These are phyloP conservation scores for Pogoniulus pusillus DNA, from an alignment of 2,797 vertebrate species.

Conservation along the genomic window DNA sequence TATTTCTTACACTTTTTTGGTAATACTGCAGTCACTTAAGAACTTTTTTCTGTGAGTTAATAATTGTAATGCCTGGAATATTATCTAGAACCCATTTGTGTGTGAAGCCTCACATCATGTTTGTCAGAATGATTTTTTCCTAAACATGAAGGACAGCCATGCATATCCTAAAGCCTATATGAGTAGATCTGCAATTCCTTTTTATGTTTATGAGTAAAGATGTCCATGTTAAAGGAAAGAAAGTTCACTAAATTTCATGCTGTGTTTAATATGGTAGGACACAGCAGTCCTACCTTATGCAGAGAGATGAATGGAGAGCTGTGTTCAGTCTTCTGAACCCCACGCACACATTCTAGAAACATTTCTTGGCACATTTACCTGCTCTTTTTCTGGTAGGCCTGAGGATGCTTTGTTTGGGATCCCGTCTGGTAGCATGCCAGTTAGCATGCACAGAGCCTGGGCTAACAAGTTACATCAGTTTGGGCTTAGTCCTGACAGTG, in stretches of 20 bases:
- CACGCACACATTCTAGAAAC: rapidly evolving
- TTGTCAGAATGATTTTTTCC: not conserved
- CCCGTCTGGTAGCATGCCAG: rapidly evolving
- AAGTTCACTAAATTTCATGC: not conserved
- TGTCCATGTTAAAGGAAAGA: not conserved
- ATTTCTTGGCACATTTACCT: not conserved
- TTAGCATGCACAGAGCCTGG: rapidly evolving
- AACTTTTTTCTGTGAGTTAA: not conserved
- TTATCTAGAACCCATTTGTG: not conserved
- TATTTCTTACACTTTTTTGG: rapidly evolving
- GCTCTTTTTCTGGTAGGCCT: not conserved
- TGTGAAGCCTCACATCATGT: not conserved
- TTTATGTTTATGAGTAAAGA: not conserved
- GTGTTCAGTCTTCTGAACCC: not conserved
- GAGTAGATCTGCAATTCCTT: not conserved
- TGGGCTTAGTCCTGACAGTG: not conserved
- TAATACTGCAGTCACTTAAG: not conserved
- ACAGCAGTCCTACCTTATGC: not conserved
- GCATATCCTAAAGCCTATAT: not conserved
- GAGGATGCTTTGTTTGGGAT: not conserved
- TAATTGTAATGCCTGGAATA: not conserved
- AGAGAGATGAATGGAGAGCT: not conserved
- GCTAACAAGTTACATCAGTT: not conserved
- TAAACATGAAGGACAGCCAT: not conserved
- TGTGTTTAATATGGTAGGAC: not conserved